Base-by-base conservation (phyloP, 2,888 invertebrate genomes). In the Cataglyphis cursor region DNA sequence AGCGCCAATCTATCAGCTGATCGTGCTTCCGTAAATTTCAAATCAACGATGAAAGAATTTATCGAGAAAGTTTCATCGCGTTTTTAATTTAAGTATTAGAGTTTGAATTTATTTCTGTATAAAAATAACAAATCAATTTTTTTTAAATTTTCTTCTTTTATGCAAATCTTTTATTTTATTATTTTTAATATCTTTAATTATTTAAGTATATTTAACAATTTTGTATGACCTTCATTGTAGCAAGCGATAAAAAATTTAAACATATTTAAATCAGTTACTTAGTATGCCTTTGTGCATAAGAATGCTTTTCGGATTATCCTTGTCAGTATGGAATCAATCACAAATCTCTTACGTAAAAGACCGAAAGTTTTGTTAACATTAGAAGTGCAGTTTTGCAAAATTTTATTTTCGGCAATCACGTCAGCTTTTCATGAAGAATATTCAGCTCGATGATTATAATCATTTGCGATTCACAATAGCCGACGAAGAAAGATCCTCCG, bases 391-490 rank as follows among this genome's bases (percentile, higher is more conserved):
- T 38, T 24, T 51, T 74, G 31, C 62, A 48, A 62, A 54, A 62
- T 64, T 65, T 44, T 31, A 81, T 74, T 65, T 57, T 81, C 21
- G 74, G 48, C n/a, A 35, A 44, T 74, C 57, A 64, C 64, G 73
- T 74, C 64, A 44, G 35, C 54, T 64, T 75, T 75, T 65, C 65
- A 57, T 35, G 54, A 9, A 54, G 64, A 41, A 75, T 51, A 38
- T 48, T 54, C 38, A 57, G 65, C 48, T 31, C 38, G 54, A 81
- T 65, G 70, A 75, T 54, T 41, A 66, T 74, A n/a, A 78, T 80
- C 75, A 57, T 59, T 62, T 57, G 74, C 66, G 75, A 88, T 35
- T 35, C 84, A 83, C 87, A 88, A 88, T 89, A 80, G 84, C 44
- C 28, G 66, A 51, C 76, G 66, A 73, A 73, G 74, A 82, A 82